Percentiles rank a stretch among this genome's conserved stretches.
Conservation (phyloP, 2,113 vertebrate genomes). For the Vulpes vulpes region DNA sequence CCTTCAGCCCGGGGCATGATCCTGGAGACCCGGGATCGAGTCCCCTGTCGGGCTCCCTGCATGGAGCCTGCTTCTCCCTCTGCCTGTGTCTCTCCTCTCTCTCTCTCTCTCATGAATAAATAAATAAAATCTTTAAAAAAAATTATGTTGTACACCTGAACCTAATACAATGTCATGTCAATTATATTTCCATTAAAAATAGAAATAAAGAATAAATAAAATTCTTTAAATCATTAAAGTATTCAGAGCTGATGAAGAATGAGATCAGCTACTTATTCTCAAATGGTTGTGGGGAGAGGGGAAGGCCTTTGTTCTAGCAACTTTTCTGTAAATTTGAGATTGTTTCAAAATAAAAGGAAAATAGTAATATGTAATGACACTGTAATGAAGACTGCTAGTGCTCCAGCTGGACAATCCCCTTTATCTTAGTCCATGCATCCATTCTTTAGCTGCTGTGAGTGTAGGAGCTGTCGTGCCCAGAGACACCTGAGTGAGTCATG, state of each 20-base stretch:
- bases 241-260: background rate
- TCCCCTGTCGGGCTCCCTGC: too few relatives aligned
- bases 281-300: background rate
- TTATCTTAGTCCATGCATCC: background rate
- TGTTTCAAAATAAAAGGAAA: slow-evolving; percentile 39
- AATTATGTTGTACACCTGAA: background rate
- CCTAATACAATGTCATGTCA: background rate
- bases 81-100: too few relatives aligned
- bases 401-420: too few relatives aligned
- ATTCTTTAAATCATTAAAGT: background rate
- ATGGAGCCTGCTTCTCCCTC: too few relatives aligned
- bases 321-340: slow-evolving; percentile 16
- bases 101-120: too few relatives aligned
- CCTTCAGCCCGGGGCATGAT: too few relatives aligned
- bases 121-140: too few relatives aligned
- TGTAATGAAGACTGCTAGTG: background rate
- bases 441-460: background rate
- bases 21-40: too few relatives aligned
- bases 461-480: background rate
- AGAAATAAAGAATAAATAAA: background rate
- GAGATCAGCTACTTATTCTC: background rate
- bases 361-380: background rate
- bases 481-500: background rate
- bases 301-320: background rate
- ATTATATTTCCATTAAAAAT: background rate